These are phyloP conservation scores for Brachyopa scutellaris DNA, from an alignment of 2,888 invertebrate genomes.

Conservation along the genomic window DNA sequence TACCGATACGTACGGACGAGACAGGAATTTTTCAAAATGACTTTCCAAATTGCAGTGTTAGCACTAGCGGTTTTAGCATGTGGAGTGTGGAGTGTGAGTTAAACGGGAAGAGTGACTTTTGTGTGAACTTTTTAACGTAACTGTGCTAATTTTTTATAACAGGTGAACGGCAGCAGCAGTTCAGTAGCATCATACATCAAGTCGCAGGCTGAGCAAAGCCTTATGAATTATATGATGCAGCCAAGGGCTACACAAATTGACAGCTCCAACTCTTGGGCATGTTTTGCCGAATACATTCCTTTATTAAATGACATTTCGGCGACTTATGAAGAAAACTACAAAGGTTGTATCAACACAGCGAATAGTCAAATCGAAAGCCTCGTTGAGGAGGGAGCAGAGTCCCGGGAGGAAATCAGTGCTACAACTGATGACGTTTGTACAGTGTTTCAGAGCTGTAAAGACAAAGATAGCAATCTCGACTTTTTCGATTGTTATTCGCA, in stretches of 20 bases:
- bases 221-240: conserved; percentile 74
- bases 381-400: conserved; percentile 69
- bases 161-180: conserved; percentile 58
- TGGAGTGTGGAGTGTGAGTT: conserved; percentile 25
- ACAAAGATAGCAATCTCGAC: conserved; percentile 62
- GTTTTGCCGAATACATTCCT: conserved; percentile 76
- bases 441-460: conserved; percentile 73
- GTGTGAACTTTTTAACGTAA: background rate
- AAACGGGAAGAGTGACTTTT: background rate
- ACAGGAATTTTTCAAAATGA: conserved; percentile 6
- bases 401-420: conserved; percentile 72
- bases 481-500: conserved; percentile 77
- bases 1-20: background rate
- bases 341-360: conserved; percentile 74
- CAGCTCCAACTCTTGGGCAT: conserved; percentile 72
- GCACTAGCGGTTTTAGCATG: conserved; percentile 13
- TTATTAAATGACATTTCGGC: conserved; percentile 74
- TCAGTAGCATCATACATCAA: background rate
- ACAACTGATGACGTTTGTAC: conserved; percentile 73
- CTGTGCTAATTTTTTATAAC: background rate
- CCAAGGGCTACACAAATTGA: conserved; percentile 70
- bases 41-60: background rate
- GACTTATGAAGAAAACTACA: conserved; percentile 75
- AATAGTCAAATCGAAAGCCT: conserved; percentile 54
- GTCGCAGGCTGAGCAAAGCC: conserved; percentile 71